A percentile compares a stretch with the other conserved stretches of the same genome.
Evolutionary conservation across 2,113 vertebrate species (phyloP).

Genomic region (Hiodon alosoides): DNA sequence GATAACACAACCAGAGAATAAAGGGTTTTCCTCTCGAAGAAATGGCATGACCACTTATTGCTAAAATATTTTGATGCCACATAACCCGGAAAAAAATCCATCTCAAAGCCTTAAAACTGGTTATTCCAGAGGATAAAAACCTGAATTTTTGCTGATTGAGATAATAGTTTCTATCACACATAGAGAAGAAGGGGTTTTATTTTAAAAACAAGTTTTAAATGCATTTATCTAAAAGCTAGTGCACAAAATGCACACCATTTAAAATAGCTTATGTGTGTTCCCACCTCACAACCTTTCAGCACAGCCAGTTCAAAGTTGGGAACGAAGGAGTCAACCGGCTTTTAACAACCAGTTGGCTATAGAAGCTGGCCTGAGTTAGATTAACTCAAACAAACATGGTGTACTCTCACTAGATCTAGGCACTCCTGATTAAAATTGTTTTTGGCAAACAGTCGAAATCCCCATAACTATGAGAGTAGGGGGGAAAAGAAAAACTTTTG

Average conservation of each 20-base stretch:
- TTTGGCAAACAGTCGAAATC: slow-evolving; percentile 40
- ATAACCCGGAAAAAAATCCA: neutral
- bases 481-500: neutral
- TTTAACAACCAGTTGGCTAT: slow-evolving; percentile 64
- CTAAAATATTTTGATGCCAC: neutral
- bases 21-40: no score
- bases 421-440: slow-evolving; percentile 32
- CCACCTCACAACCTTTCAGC: neutral
- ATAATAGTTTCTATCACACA: slow-evolving; percentile 1
- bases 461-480: slow-evolving; percentile 17
- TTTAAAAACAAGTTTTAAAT: neutral
- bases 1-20: no score
- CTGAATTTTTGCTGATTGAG: slow-evolving; percentile 20
- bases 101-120: slow-evolving; percentile 33
- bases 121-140: slow-evolving; percentile 36
- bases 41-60: neutral
- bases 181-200: neutral
- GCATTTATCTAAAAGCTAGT: neutral
- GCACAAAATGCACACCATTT: no score
- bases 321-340: slow-evolving; percentile 46
- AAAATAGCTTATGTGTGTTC: neutral
- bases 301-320: slow-evolving; percentile 35
- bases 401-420: slow-evolving; percentile 43
- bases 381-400: slow-evolving; percentile 31
- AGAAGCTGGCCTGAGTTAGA: slow-evolving; percentile 38